Evolutionary conservation across 2,797 vertebrate species (phyloP), one percentile per base, ranked within the genome.

Genomic region (Myripristis jacobus): DNA sequence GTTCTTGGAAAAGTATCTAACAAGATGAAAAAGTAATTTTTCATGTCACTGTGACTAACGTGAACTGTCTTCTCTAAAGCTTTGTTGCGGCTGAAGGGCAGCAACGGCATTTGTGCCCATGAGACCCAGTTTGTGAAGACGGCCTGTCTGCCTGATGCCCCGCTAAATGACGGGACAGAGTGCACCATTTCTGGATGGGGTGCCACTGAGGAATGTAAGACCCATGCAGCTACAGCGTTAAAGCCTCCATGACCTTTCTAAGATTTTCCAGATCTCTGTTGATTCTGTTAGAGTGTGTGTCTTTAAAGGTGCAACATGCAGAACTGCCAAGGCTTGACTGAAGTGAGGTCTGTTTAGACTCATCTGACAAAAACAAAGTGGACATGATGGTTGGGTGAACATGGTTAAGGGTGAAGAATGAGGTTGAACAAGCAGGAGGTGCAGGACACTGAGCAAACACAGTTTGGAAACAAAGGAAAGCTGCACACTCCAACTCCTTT

Each of bases 111-210:
- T 27, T 99, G 98, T 71, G 96, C 96, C 16, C 70, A 89, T 18
- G 96, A 98, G 91, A 95, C 93, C 1, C 95, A 94, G 73, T 95
- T 95, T 18, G 96, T 99, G 84, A 99, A 95, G 92, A 89, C 88
- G 0, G 93, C 81, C 0, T 99, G 98, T 77, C 76, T 99, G 69
- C 95, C 98, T 0, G 60, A 83, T 0, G 66, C 24, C 11, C 6
- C 70, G 18, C 92, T 97, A 75, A 87, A 94, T 6, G 85, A 85
- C 70, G 96, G 94, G 61, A 94, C 82, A 0, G 94, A 95, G 62
- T 99, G 98, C 74, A 93, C 91, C 58, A 96, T 99, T 73, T 94
- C 97, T 77, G 98, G 98, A 77, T 99, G 98, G 98, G 98, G 97
- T 0, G 16, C 55, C 6, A 98, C 96, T 8, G 93, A 96, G 77